Conservation (phyloP, 2,113 vertebrate species). For the Lepidiolamprologus cunningtoni region DNA sequence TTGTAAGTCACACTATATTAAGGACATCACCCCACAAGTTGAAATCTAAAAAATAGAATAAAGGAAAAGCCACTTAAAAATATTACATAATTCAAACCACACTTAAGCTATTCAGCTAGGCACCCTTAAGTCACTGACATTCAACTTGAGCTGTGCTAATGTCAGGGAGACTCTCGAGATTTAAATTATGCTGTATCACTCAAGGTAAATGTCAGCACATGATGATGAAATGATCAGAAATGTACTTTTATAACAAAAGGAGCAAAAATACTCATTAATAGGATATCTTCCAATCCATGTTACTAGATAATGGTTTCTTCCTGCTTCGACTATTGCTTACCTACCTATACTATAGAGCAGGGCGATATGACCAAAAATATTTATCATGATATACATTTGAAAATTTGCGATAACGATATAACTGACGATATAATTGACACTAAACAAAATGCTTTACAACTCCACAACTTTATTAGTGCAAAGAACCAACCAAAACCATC, state of each 20-base stretch:
- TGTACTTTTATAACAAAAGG: neutral
- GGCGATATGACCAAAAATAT: too few relatives aligned
- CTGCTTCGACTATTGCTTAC: neutral
- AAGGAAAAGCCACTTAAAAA: neutral
- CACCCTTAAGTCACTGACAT: slow-evolving; percentile 38
- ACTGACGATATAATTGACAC: too few relatives aligned
- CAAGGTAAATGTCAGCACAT: slow-evolving; percentile 46
- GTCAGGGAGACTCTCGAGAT: slow-evolving; percentile 29
- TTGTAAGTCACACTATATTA: neutral
- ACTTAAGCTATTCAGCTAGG: slow-evolving; percentile 24
- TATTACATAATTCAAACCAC: slow-evolving; percentile 12
- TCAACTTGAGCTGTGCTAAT: slow-evolving; percentile 38
- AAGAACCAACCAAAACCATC: too few relatives aligned
- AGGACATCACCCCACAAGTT: neutral
- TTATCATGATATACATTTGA: too few relatives aligned
- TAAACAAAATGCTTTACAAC: rapidly evolving
- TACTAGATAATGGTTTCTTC: neutral
- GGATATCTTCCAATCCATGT: neutral
- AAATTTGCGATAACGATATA: too few relatives aligned
- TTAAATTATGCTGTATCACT: slow-evolving; percentile 28
- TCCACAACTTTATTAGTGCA: too few relatives aligned
- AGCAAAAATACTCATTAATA: neutral
- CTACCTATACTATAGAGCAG: too few relatives aligned
- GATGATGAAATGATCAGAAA: slow-evolving; percentile 30
- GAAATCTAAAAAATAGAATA: slow-evolving; percentile 1